phyloP scores from a whole-genome alignment of 1,140 invertebrate species.

The Diprion similis region DNA sequence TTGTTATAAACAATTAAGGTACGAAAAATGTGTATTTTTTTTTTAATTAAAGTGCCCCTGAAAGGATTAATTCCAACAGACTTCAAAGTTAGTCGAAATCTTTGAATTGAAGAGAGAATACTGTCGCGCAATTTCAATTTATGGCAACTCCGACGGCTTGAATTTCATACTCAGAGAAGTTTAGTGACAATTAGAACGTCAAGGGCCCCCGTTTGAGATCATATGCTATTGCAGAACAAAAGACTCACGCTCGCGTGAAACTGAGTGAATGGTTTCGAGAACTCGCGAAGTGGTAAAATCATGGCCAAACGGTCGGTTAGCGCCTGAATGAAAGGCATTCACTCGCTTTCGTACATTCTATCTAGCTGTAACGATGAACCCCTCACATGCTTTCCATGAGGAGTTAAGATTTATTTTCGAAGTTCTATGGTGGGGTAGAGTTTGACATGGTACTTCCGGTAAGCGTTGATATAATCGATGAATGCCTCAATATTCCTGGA shows the following conservation, averaged over 20 bases:
- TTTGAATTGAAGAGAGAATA: too few relatives aligned
- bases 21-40: too few relatives aligned
- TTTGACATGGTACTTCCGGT: too few relatives aligned
- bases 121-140: neutral
- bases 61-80: too few relatives aligned
- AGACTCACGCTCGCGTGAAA: neutral
- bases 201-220: neutral
- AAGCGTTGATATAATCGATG: neutral
- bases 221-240: neutral
- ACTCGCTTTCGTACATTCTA: too few relatives aligned
- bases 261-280: neutral
- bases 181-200: neutral
- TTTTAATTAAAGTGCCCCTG: too few relatives aligned
- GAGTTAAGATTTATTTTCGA: too few relatives aligned
- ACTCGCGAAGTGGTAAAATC: neutral
- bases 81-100: too few relatives aligned
- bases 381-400: too few relatives aligned
- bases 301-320: slow-evolving; percentile 6
- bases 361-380: too few relatives aligned
- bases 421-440: too few relatives aligned
- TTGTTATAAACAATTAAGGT: too few relatives aligned
- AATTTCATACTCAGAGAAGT: neutral
- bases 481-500: neutral
- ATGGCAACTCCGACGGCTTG: neutral
- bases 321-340: neutral